phyloP scores from a whole-genome alignment of 1,140 invertebrate genomes.

The Diorhabda elongata region DNA sequence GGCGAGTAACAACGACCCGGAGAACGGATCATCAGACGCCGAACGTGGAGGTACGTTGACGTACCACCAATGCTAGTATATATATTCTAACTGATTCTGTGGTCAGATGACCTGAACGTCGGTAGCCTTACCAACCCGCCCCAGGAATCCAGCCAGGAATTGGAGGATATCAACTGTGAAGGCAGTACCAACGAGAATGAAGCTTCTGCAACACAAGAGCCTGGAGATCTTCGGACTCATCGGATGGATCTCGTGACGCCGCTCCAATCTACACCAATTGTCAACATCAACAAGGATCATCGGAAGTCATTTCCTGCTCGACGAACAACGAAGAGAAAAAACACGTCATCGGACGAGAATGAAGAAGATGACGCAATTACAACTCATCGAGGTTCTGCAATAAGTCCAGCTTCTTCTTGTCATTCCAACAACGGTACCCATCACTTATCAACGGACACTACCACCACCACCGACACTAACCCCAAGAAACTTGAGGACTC shows the following conservation, averaged over 20 bases:
- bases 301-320: conserved; percentile 38
- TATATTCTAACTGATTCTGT: conserved; percentile 36
- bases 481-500: conserved; percentile 48
- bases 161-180: conserved; percentile 51
- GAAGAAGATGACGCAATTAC: conserved; percentile 52
- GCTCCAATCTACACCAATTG: conserved; percentile 32
- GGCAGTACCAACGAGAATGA: conserved; percentile 25
- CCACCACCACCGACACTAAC: conserved; percentile 44
- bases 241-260: conserved; percentile 53
- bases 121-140: conserved; percentile 55
- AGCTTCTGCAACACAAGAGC: conserved; percentile 50
- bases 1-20: conserved; percentile 71
- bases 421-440: conserved; percentile 48
- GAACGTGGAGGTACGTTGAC: conserved; percentile 64
- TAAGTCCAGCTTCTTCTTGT: conserved; percentile 60
- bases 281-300: conserved; percentile 24
- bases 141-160: conserved; percentile 51
- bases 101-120: conserved; percentile 54
- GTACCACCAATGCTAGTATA: conserved; percentile 45
- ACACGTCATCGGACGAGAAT: conserved; percentile 57
- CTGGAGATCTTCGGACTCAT: conserved; percentile 53
- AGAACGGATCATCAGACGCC: conserved; percentile 81
- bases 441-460: conserved; percentile 43
- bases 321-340: conserved; percentile 54
- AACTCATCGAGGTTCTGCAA: conserved; percentile 48